Evolutionary conservation across 2,113 vertebrate species (phyloP), one percentile per base, ranked within the genome.

Genomic region (Canis aureus): DNA sequence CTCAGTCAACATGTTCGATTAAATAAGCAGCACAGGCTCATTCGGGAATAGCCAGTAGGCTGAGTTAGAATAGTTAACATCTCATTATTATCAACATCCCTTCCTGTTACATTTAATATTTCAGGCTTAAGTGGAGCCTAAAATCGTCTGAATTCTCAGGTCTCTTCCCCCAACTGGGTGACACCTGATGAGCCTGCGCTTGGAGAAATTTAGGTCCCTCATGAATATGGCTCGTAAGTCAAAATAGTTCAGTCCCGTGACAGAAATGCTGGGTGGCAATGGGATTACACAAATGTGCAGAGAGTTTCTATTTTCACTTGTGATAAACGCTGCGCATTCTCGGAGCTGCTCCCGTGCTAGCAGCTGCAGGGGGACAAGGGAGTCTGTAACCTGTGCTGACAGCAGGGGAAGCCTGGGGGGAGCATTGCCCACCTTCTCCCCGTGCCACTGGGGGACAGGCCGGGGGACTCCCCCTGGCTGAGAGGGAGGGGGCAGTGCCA

Each of bases 281-380:
- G 86, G 53, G 11, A 11, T 60, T 4, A 1, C 0, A 8, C 11
- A 23, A 12, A 16, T 25, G 0, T 9, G 55, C 27, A 60, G 25
- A 60, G 55, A 13, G 4, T 5, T 2, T 15, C 20, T 22, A 1
- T 59, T 11, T 38, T 17, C 55, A 22, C 69, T 51, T 12, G 22
- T 5, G 1, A 32, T 11, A 11, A 20, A 8, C 0, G 0, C 5
- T 73, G 11, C 9, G 2, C 0, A 1, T 22, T 22, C 55, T 60
- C 86, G 32, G 4, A 60, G 86, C 86, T 1, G 6, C n/a, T 35
- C 25, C 23, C 20, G 12, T 0, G 25, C 53, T 2, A 11, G n/a
- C 19, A 5, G 86, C 53, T 5, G 8, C 13, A 1, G 51, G 23
- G 53, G 43, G 43, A 43, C 43, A 43, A 43, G 43, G 43, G 43